Conservation (phyloP, 2,113 vertebrate genomes). For the Syngnathus floridae region DNA sequence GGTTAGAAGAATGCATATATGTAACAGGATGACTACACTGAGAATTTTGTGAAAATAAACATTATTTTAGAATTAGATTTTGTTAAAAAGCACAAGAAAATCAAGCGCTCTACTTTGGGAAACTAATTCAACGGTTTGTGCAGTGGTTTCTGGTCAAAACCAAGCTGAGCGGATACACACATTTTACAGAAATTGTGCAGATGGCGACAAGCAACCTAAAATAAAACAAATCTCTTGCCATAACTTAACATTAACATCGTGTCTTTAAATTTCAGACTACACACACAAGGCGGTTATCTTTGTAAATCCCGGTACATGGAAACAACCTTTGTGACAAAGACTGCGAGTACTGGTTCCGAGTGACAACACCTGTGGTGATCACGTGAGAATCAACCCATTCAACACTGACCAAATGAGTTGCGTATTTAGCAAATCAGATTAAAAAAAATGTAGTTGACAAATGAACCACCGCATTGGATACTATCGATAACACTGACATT, state of each 20-base stretch:
- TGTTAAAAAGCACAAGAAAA: neutral
- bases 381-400: constrained; percentile 45
- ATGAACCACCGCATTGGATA: constrained; percentile 39
- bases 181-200: neutral
- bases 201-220: constrained; percentile 17
- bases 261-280: neutral
- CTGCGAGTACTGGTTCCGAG: constrained; percentile 20
- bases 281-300: constrained; percentile 1
- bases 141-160: constrained; percentile 9
- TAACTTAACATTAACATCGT: constrained; percentile 1
- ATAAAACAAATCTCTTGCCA: neutral
- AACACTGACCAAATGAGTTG: constrained; percentile 54
- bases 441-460: constrained; percentile 52
- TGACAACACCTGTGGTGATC: constrained; percentile 38
- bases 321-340: constrained; percentile 23
- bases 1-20: neutral
- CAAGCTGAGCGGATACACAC: neutral
- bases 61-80: neutral
- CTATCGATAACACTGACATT: constrained; percentile 52
- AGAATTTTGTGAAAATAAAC: neutral
- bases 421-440: constrained; percentile 49
- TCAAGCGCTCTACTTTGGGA: neutral
- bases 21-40: neutral
- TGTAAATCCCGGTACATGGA: neutral
- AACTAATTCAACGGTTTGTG: neutral